Conservation (phyloP, 2,888 invertebrate species). For the Drosophila prostipennis region DNA sequence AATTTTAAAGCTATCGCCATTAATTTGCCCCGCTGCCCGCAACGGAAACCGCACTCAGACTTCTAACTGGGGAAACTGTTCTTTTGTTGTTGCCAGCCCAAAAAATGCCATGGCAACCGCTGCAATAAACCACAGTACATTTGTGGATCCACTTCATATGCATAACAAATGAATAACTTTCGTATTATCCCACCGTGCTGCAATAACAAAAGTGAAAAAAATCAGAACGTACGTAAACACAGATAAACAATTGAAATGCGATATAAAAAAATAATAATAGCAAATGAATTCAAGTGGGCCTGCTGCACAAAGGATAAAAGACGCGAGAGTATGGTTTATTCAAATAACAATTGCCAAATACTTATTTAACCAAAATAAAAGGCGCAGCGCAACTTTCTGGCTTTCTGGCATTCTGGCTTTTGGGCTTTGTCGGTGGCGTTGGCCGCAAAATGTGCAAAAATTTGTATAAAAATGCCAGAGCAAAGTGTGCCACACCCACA, state of each 20-base stretch:
- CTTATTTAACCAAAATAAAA: constrained; percentile 64
- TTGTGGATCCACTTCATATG: constrained; percentile 69
- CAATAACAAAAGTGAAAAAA: constrained; percentile 15
- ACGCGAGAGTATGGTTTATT: constrained; percentile 44
- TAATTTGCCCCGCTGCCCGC: constrained; percentile 22
- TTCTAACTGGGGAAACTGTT: constrained; percentile 36
- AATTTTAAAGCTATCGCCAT: constrained; percentile 24
- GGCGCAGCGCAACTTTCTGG: constrained; percentile 54
- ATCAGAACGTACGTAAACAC: constrained; percentile 27
- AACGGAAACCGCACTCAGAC: constrained; percentile 58
- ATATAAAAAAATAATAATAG: constrained; percentile 42
- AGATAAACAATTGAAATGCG: constrained; percentile 69
- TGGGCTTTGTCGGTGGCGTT: constrained; percentile 42
- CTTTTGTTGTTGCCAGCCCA: constrained; percentile 35
- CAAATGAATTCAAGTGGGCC: constrained; percentile 41
- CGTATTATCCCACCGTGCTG: constrained; percentile 47
- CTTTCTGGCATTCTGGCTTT: constrained; percentile 36
- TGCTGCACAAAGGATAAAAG: constrained; percentile 55
- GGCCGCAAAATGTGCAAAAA: constrained; percentile 51
- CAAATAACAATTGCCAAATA: constrained; percentile 75
- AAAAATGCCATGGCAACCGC: constrained; percentile 25
- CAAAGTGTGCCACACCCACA: constrained; percentile 60
- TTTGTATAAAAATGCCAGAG: constrained; percentile 66
- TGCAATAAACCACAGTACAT: constrained; percentile 46
- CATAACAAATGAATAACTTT: constrained; percentile 76